Evolutionary conservation across 2,797 vertebrate genomes (phyloP), one percentile per base, ranked within the genome.

Genomic region (Enteromius trimaculatus): DNA sequence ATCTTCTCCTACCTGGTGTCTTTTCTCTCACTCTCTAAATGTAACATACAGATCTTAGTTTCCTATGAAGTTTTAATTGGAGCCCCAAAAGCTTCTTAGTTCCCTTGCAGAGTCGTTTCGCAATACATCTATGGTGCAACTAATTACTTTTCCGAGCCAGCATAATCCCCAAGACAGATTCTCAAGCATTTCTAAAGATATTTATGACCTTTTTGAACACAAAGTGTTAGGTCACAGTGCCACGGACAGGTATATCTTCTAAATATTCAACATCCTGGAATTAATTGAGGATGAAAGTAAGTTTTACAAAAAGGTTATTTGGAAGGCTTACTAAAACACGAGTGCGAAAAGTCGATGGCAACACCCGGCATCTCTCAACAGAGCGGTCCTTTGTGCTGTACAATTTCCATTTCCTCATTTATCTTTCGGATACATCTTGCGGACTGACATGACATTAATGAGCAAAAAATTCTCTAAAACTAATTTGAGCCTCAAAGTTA

Each of bases 401-500:
- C 37, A 80, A 58, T 79, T 53, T 79, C 44, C 49, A 83, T 83
- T 77, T 79, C 74, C 47, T 53, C 66, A 39, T 84, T 86, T 77
- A 81, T 75, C 80, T 86, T 79, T 83, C 81, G 85, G 85, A 85
- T 88, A 85, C 80, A 86, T 87, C 82, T 82, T 60, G 53, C 49
- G 31, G 51, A 68, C 71, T 84, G 76, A 84, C 83, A 53, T 88
- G 86, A 87, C 84, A 87, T 83, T 58, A 87, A 84, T 87, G 81
- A 85, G 81, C 80, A 83, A 81, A 85, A 60, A 87, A 85, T 81
- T 75, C 86, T 86, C 84, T 77, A 69, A 82, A 85, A 87, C 86
- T 86, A 82, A 89, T 89, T 88, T 88, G 72, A 77, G 78, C 71
- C 66, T 86, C 69, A 66, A 83, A 89, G 80, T 86, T 89, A 77